Conservation (phyloP, 2,797 vertebrate genomes). For the Pogonophryne albipinna region DNA sequence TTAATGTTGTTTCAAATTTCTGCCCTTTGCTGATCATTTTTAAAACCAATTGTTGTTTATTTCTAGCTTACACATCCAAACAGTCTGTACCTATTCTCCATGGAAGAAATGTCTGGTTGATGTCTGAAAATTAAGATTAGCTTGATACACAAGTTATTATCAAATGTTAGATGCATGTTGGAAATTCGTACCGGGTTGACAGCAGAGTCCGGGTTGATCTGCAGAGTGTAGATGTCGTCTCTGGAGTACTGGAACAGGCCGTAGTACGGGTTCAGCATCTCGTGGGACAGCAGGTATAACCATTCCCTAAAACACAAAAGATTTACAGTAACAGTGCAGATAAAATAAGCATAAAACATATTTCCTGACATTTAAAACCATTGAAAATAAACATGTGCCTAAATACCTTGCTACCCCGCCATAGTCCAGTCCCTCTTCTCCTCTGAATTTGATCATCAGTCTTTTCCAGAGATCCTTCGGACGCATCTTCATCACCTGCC, state of each 20-base stretch:
- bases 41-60: background rate
- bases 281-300: slow-evolving; percentile 97
- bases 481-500: slow-evolving; percentile 99
- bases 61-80: background rate
- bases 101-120: background rate
- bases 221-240: slow-evolving; percentile 98
- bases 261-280: slow-evolving; percentile 99
- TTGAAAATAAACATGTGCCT: background rate
- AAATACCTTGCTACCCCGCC: slow-evolving; percentile 95
- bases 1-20: no score
- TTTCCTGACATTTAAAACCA: background rate
- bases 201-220: slow-evolving; percentile 98
- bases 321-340: background rate
- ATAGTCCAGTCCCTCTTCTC: slow-evolving; percentile 97
- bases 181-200: slow-evolving; percentile 92
- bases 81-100: background rate
- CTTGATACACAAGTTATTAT: background rate
- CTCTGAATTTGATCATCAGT: slow-evolving; percentile 99
- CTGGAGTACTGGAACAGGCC: slow-evolving; percentile 99
- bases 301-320: slow-evolving; percentile 89
- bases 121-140: background rate
- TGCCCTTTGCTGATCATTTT: background rate
- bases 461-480: slow-evolving; percentile 99
- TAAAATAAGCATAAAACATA: background rate
- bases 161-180: background rate